Conservation (phyloP, 1,140 invertebrate genomes). For the Heliconius eleuchia region DNA sequence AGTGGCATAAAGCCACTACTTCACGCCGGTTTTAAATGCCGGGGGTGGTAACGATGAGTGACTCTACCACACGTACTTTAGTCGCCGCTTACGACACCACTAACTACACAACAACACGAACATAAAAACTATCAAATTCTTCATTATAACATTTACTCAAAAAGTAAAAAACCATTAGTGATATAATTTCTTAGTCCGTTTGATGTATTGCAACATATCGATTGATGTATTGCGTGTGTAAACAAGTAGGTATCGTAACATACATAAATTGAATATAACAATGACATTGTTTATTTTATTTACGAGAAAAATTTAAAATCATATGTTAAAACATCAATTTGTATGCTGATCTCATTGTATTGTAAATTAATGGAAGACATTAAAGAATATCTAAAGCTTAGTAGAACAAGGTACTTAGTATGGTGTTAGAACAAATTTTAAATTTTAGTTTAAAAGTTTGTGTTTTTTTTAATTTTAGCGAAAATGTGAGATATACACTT, state of each 20-base stretch:
- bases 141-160: not conserved
- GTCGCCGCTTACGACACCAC: no score
- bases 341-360: conserved; percentile 1
- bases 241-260: not conserved
- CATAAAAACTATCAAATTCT: no score
- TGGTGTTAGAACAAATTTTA: not conserved
- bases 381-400: not conserved
- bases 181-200: conserved; percentile 18
- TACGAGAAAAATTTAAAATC: conserved; percentile 2
- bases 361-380: not conserved
- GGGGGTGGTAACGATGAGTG: no score
- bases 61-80: no score
- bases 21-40: no score
- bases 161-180: conserved; percentile 11
- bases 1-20: no score
- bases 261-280: not conserved
- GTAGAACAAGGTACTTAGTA: not conserved
- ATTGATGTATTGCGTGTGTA: not conserved
- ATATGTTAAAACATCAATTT: not conserved
- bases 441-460: not conserved
- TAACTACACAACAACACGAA: no score
- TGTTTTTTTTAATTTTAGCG: not conserved
- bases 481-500: not conserved
- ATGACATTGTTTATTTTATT: conserved; percentile 1
- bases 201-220: not conserved